A percentile compares a stretch with the other conserved stretches of the same genome.
Evolutionary conservation across 2,113 vertebrate species (phyloP).

Genomic region (Tonatia bakeri): DNA sequence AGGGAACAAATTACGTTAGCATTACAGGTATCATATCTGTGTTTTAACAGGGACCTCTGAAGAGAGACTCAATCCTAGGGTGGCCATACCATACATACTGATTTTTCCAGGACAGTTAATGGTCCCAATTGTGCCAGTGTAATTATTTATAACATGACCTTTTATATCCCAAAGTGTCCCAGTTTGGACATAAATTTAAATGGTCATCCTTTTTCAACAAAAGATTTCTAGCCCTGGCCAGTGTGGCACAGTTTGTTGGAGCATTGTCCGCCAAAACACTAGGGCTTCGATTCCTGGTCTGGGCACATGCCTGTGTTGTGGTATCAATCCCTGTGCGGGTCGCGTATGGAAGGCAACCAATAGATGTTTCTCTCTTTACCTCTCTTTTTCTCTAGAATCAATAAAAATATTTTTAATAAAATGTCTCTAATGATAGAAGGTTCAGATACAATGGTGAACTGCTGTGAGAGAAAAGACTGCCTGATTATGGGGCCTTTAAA

Average conservation of each 20-base stretch:
- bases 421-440: not conserved
- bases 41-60: not conserved
- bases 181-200: not conserved
- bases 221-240: not conserved
- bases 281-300: too few relatives aligned
- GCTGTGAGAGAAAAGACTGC: not conserved
- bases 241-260: too few relatives aligned
- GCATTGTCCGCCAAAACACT: too few relatives aligned
- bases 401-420: not conserved
- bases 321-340: too few relatives aligned
- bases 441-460: not conserved
- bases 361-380: too few relatives aligned
- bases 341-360: too few relatives aligned
- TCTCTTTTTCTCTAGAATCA: too few relatives aligned
- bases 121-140: rapidly evolving
- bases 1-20: not conserved
- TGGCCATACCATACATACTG: not conserved
- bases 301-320: too few relatives aligned
- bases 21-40: not conserved
- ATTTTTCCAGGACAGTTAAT: not conserved
- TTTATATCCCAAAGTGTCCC: not conserved
- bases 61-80: not conserved
- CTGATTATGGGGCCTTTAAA: not conserved
- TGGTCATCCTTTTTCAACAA: not conserved
- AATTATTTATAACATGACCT: not conserved